Evolutionary conservation across 1,140 invertebrate genomes (phyloP).

Genomic region (Cyrtorhinus lividipennis): DNA sequence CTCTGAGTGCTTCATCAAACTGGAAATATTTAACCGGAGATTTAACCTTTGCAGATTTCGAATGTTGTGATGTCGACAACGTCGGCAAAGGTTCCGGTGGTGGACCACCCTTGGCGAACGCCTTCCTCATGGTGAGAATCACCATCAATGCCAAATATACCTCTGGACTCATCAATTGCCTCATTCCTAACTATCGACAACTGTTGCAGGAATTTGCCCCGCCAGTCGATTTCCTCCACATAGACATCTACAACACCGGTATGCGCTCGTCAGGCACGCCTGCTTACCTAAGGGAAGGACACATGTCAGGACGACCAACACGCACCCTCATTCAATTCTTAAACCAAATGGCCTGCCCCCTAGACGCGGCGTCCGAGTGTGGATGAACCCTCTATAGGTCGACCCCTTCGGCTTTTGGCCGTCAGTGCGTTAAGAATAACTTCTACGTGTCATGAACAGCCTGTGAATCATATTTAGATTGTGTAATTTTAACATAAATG

Average conservation of each 20-base stretch:
- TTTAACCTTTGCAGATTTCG: conserved; percentile 37
- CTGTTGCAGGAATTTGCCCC: conserved; percentile 72
- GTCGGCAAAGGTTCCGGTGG: conserved; percentile 47
- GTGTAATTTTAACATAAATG: too few species aligned
- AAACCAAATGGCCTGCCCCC: conserved; percentile 32
- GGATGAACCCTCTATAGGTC: too few species aligned
- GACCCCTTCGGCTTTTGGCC: too few species aligned
- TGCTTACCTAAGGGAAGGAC: conserved; percentile 33
- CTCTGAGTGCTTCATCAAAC: too few species aligned
- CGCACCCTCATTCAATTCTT: conserved; percentile 50
- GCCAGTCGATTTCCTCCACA: conserved; percentile 62
- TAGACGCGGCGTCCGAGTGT: conserved; percentile 11
- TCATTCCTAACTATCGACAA: too few species aligned
- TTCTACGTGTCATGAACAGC: too few species aligned
- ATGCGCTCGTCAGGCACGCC: conserved; percentile 31
- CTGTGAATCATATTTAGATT: too few species aligned
- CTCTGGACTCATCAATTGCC: background rate
- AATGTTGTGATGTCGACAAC: conserved; percentile 66
- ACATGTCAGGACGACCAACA: conserved; percentile 50
- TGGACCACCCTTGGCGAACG: conserved; percentile 75
- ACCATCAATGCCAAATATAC: too few species aligned
- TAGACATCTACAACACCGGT: conserved; percentile 67
- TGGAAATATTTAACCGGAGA: too few species aligned
- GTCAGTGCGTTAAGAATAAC: too few species aligned
- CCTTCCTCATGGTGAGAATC: conserved; percentile 48